These are phyloP conservation scores for Isaurus tuberculatus DNA, from an alignment of 92 coral and sea anemone genomes.

Conservation along the genomic window DNA sequence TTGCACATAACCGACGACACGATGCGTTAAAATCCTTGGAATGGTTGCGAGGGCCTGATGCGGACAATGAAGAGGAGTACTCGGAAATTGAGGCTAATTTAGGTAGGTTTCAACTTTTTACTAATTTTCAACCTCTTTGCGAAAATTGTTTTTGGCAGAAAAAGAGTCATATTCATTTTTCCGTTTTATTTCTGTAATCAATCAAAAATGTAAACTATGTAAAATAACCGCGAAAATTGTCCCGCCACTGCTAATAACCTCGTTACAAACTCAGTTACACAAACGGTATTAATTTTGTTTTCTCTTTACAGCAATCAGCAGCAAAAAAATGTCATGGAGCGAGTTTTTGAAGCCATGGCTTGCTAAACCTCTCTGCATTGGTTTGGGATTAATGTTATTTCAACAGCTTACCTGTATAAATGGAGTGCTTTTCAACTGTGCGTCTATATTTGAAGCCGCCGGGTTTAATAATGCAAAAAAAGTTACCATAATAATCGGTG, in stretches of 20 bases:
- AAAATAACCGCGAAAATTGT: too few species aligned
- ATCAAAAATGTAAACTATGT: too few species aligned
- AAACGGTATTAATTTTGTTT: not conserved
- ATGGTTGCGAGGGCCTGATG: conserved; percentile 77
- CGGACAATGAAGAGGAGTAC: conserved; percentile 78
- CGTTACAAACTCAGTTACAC: too few species aligned
- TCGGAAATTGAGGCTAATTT: conserved; percentile 74
- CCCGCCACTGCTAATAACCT: not conserved
- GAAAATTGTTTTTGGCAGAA: not conserved
- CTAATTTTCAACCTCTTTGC: not conserved
- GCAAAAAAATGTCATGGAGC: conserved; percentile 22
- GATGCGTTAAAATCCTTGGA: conserved; percentile 75
- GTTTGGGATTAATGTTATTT: conserved; percentile 72
- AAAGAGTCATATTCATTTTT: not conserved
- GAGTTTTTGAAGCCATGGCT: conserved; percentile 58
- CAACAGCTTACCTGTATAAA: conserved; percentile 91
- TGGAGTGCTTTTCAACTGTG: conserved; percentile 80
- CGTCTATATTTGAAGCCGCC: conserved; percentile 71
- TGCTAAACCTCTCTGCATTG: conserved; percentile 75
- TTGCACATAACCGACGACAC: conserved; percentile 70
- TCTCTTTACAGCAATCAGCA: conserved; percentile 3
- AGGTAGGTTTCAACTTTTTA: conserved; percentile 71
- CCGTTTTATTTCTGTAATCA: not conserved
- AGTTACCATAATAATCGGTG: conserved; percentile 72
- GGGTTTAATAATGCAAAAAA: conserved; percentile 75